These are phyloP conservation scores for Scaptomyza flava DNA, from an alignment of 2,888 invertebrate genomes.

Conservation along the genomic window DNA sequence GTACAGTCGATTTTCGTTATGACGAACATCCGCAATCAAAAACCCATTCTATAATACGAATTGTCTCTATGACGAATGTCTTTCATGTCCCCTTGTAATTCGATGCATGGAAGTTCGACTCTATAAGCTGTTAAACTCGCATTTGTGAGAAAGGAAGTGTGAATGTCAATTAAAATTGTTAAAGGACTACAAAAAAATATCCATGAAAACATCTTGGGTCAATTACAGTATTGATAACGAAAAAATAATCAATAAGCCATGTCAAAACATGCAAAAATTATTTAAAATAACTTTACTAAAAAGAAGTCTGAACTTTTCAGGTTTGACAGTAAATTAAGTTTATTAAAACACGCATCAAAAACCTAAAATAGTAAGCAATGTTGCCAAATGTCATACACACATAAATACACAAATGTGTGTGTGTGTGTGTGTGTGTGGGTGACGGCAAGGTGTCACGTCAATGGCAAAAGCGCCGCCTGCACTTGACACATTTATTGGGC, in stretches of 20 bases:
- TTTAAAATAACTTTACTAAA: slow-evolving; percentile 15
- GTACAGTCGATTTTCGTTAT: no score
- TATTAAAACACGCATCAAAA: slow-evolving; percentile 21
- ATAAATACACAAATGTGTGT: background rate
- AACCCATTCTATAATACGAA: no score
- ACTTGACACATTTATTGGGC: slow-evolving; percentile 78
- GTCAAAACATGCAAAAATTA: slow-evolving; percentile 43
- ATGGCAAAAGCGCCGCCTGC: slow-evolving; percentile 74
- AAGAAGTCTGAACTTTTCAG: background rate
- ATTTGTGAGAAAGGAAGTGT: slow-evolving; percentile 20
- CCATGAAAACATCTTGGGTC: slow-evolving; percentile 31
- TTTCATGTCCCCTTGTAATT: no score
- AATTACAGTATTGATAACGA: slow-evolving; percentile 49
- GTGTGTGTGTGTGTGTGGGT: slow-evolving; percentile 5
- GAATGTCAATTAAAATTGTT: slow-evolving; percentile 8
- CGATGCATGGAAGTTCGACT: no score
- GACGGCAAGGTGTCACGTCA: slow-evolving; percentile 66
- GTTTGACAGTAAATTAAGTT: slow-evolving; percentile 1
- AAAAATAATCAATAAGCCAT: slow-evolving; percentile 30
- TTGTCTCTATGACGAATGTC: no score
- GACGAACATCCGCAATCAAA: no score
- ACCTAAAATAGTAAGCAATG: slow-evolving; percentile 32
- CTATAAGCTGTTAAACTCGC: no score
- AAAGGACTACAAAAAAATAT: background rate
- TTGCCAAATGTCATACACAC: slow-evolving; percentile 48